Percentiles rank a stretch among this genome's conserved stretches.
These are phyloP conservation scores for Steinernema feltiae DNA, from an alignment of 1,140 invertebrate species.

Conservation along the genomic window DNA sequence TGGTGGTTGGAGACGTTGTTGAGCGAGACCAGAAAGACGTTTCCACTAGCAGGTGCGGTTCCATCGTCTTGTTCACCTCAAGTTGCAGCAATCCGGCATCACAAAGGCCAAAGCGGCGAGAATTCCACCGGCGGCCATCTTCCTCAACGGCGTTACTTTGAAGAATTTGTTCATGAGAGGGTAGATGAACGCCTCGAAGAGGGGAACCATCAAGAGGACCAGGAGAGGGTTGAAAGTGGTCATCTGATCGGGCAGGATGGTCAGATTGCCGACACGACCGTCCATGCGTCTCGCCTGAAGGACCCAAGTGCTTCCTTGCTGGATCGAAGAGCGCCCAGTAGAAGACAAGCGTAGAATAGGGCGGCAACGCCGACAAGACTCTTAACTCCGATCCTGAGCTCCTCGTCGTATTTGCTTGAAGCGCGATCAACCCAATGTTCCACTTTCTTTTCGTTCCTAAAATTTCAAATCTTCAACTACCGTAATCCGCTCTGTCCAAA, in stretches of 20 bases:
- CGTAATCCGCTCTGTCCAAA: conserved; percentile 15
- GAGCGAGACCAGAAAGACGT: not conserved
- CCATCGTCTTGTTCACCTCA: conserved; percentile 35
- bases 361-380: conserved; percentile 58
- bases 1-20: not conserved
- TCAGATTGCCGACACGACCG: conserved; percentile 58
- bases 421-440: conserved; percentile 75
- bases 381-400: conserved; percentile 61
- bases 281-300: conserved; percentile 61
- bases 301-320: conserved; percentile 63
- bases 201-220: conserved; percentile 50
- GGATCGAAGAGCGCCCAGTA: conserved; percentile 66
- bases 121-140: conserved; percentile 74
- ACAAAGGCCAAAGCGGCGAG: conserved; percentile 75
- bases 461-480: conserved; percentile 11
- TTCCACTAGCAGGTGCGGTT: conserved; percentile 16
- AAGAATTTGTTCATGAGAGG: conserved; percentile 59
- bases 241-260: conserved; percentile 79
- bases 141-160: conserved; percentile 68
- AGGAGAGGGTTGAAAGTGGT: conserved; percentile 63
- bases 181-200: conserved; percentile 56
- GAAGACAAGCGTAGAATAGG: conserved; percentile 62
- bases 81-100: conserved; percentile 61
- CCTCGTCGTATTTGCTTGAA: conserved; percentile 66
- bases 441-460: conserved; percentile 59